These are phyloP conservation scores for Aythya baeri DNA, from an alignment of 2,113 vertebrate species.

Conservation along the genomic window DNA sequence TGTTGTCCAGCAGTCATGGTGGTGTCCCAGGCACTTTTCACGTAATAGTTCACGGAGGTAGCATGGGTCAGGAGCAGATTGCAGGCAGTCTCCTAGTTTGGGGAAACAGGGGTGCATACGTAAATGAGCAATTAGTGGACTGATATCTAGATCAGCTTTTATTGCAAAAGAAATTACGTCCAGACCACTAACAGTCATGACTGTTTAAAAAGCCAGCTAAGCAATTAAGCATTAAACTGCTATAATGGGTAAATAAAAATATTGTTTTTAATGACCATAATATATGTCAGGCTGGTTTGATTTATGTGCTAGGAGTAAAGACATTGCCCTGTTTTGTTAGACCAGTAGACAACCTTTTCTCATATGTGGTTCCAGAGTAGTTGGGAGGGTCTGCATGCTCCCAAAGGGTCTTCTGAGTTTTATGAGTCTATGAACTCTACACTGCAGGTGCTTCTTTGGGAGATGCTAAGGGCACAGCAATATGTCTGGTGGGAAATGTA, in stretches of 20 bases:
- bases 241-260: neutral
- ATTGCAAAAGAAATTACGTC: neutral
- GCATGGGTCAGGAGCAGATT: neutral
- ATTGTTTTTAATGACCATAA: neutral
- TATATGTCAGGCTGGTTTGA: fast-evolving
- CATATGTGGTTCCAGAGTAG: neutral
- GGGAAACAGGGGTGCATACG: fast-evolving
- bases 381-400: neutral
- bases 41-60: fast-evolving
- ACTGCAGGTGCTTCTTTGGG: neutral
- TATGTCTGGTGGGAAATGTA: neutral
- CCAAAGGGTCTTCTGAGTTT: neutral
- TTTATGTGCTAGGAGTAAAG: neutral
- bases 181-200: neutral
- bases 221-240: neutral
- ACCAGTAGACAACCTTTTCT: neutral
- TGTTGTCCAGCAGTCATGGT: neutral
- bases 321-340: neutral
- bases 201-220: neutral
- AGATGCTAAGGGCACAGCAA: neutral
- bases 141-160: neutral
- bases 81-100: neutral
- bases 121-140: neutral
- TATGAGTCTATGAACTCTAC: neutral
- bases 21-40: neutral